Evolutionary conservation across 2,797 vertebrate genomes (phyloP).

Genomic region (Cuculus canorus): DNA sequence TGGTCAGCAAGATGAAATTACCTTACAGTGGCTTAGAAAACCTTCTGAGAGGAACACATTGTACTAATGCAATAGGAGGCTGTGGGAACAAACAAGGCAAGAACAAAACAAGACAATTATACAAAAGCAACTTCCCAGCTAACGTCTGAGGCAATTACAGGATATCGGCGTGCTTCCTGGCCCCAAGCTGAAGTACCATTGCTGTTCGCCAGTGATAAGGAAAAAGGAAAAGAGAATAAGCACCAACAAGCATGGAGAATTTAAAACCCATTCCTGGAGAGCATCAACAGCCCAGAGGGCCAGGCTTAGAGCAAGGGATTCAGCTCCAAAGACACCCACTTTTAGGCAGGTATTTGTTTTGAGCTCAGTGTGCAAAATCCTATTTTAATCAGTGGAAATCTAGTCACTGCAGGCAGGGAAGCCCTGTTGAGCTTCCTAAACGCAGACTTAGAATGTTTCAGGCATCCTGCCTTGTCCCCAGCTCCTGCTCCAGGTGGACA

Average conservation of each 20-base stretch:
- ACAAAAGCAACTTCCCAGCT: slow-evolving; percentile 58
- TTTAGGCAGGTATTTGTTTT: background rate
- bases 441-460: background rate
- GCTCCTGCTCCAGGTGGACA: background rate
- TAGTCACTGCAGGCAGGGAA: background rate
- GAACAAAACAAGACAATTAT: slow-evolving; percentile 61
- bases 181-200: slow-evolving; percentile 2
- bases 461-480: background rate
- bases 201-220: background rate
- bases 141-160: slow-evolving; percentile 40
- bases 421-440: background rate
- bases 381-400: background rate
- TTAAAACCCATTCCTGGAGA: background rate
- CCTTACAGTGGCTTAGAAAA: slow-evolving; percentile 32
- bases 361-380: background rate
- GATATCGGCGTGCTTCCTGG: slow-evolving; percentile 41
- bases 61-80: slow-evolving; percentile 61
- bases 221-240: slow-evolving; percentile 23
- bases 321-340: background rate
- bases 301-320: background rate
- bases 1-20: slow-evolving; percentile 57
- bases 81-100: slow-evolving; percentile 57
- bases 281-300: background rate
- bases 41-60: slow-evolving; percentile 17
- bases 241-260: background rate